These are phyloP conservation scores for Odontomyia ornata DNA, from an alignment of 2,888 invertebrate species.

Conservation along the genomic window DNA sequence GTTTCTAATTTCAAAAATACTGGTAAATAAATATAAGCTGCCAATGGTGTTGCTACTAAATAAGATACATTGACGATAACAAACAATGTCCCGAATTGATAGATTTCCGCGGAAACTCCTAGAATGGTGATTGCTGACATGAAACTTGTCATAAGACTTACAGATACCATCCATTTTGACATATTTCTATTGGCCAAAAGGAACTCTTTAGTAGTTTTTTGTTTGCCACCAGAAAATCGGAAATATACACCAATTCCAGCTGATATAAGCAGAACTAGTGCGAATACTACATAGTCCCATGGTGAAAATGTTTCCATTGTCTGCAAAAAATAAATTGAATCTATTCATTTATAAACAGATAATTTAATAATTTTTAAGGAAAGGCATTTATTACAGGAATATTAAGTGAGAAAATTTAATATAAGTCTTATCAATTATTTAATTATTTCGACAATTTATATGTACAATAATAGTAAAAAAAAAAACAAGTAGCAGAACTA, in stretches of 20 bases:
- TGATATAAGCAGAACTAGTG: slow-evolving; percentile 74
- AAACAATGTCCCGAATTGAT: slow-evolving; percentile 84
- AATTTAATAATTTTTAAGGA: background rate
- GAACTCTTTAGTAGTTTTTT: slow-evolving; percentile 86
- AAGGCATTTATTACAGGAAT: background rate
- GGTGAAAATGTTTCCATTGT: slow-evolving; percentile 66
- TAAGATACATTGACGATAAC: slow-evolving; percentile 80
- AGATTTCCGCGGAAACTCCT: slow-evolving; percentile 90
- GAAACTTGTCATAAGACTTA: slow-evolving; percentile 92
- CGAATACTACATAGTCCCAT: slow-evolving; percentile 82
- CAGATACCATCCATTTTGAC: slow-evolving; percentile 81
- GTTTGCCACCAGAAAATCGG: slow-evolving; percentile 83
- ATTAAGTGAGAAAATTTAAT: no score
- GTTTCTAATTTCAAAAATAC: slow-evolving; percentile 85
- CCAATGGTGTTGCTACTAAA: slow-evolving; percentile 78
- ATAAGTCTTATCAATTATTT: no score
- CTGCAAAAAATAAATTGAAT: slow-evolving; percentile 28
- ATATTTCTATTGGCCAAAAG: slow-evolving; percentile 83
- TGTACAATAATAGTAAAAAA: background rate
- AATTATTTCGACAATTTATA: no score
- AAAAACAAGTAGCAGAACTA: no score
- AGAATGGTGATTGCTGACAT: slow-evolving; percentile 90
- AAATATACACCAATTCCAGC: slow-evolving; percentile 84
- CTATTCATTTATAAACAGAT: background rate
- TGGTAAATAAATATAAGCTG: slow-evolving; percentile 80